A percentile compares a stretch with the other conserved stretches of the same genome.
phyloP scores from a whole-genome alignment of 2,113 vertebrate genomes.

The Ptilonorhynchus violaceus region DNA sequence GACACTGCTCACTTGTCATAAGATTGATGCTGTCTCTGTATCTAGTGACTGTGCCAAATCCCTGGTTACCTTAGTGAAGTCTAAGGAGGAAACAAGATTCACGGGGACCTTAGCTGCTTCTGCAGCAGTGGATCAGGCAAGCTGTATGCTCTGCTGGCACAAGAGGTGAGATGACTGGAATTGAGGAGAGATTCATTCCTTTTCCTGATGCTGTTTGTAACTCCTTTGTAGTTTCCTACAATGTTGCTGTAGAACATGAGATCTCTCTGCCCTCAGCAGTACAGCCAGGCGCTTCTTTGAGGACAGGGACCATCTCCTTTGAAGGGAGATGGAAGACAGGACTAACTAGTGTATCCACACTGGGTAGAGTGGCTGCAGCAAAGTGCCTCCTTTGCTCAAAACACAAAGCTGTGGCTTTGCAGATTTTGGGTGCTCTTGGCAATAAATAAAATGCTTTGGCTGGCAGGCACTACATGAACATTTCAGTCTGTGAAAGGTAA shows the following conservation, averaged over 20 bases:
- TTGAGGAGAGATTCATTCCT: not conserved
- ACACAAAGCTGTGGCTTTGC: not conserved
- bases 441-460: too few relatives aligned
- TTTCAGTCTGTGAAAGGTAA: not conserved
- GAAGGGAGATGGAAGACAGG: not conserved
- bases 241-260: not conserved
- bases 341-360: not conserved
- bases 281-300: not conserved
- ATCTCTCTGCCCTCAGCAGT: not conserved
- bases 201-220: not conserved
- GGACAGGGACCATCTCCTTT: not conserved
- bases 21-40: not conserved
- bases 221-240: not conserved
- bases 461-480: not conserved
- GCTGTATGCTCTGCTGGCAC: accelerated
- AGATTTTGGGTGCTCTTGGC: not conserved
- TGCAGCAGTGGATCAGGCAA: not conserved
- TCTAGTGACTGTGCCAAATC: not conserved
- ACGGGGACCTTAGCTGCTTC: not conserved
- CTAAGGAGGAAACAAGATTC: not conserved
- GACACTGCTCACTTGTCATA: accelerated
- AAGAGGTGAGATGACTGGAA: not conserved
- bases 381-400: not conserved
- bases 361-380: not conserved
- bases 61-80: not conserved